Evolutionary conservation across 2,888 invertebrate genomes (phyloP), one percentile per base, ranked within the genome.

Genomic region (Tethea ocularis): DNA sequence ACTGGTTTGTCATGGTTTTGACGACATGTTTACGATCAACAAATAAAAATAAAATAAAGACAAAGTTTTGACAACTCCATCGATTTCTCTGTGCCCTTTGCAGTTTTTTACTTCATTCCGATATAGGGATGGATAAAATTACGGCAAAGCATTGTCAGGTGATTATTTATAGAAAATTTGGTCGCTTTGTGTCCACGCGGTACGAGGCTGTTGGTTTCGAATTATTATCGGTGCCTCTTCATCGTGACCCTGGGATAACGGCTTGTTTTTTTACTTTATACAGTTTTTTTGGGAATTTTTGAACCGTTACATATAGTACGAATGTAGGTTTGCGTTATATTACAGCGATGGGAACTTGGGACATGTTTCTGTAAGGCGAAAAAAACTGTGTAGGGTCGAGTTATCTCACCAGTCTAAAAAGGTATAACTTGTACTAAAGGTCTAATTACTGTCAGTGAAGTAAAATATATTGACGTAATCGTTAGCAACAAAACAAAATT

Each of bases 81-180:
- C 58, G 71, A 64, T 77, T 71, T 62, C 81, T 54, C 36, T 84
- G 75, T 83, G 74, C 84, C 66, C 61, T 68, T 74, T 61, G 70
- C 68, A 71, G 68, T 89, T 91, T 90, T 91, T 92, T 89, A 88
- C 84, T 84, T 78, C 83, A 89, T 90, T 88, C 88, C 88, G 84
- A 89, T 87, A 87, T 81, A 87, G 86, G 89, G 89, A 86, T 86
- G 89, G 89, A 90, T 91, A 87, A 91, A 91, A 89, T 91, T 90
- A 90, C 91, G 79, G 75, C 75, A 76, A 77, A 74, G 83, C 83
- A 89, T 91, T 91, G 91, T 92, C 80, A 86, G 80, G 80, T 88
- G 90, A 91, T 91, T 91, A 92, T 91, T 92, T 91, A 90, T 92
- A 91, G 89, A 91, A 89, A 90, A 90, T 89, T 91, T 87, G 83